Evolutionary conservation across 2,888 invertebrate species (phyloP), one percentile per base, ranked within the genome.

Genomic region (Phorcus lineatus): DNA sequence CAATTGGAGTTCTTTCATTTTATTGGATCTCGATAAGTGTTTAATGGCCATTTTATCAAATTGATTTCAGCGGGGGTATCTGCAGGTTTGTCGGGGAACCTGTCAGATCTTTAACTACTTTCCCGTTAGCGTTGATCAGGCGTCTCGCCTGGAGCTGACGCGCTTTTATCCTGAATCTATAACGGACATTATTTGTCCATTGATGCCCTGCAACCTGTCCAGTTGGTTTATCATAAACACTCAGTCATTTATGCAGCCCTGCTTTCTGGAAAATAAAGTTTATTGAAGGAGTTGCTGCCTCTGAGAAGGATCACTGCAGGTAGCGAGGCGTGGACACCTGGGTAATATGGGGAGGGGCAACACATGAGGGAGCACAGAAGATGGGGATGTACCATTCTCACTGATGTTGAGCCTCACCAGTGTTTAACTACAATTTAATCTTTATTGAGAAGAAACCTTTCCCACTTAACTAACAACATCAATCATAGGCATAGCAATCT

Each of bases 11-110:
- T 28, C 74, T 54, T 79, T 74, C 74, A 36, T 22, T 47, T 74
- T 74, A 62, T 75, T 75, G 74, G 74, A 75, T 57, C 74, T 55
- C 79, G 75, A 80, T 80, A 80, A 80, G 79, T 80, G 79, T 55
- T 80, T 80, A 74, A 80, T 57, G 79, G 75, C 47, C 28, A 31
- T 47, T 74, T 74, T 52, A 78, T 62, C 53, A 70, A 54, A 36
- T 52, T 55, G 75, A 52, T 74, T 47, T 54, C 66, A 40, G 22
- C 22, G 66, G 22, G 62, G 40, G 40, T 66, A 57, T 77, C 55
- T 36, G 47, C 47, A 77, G 62, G 66, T 76, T 55, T 76, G 76
- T 28, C 55, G 55, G 31, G 6, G 55, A n/a, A 36, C 54, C 76
- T 76, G 76, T 53, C 76, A 55, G 76, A 76, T 76, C 76, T 76